phyloP scores from a whole-genome alignment of 2,888 invertebrate species.

The Euphydryas editha region DNA sequence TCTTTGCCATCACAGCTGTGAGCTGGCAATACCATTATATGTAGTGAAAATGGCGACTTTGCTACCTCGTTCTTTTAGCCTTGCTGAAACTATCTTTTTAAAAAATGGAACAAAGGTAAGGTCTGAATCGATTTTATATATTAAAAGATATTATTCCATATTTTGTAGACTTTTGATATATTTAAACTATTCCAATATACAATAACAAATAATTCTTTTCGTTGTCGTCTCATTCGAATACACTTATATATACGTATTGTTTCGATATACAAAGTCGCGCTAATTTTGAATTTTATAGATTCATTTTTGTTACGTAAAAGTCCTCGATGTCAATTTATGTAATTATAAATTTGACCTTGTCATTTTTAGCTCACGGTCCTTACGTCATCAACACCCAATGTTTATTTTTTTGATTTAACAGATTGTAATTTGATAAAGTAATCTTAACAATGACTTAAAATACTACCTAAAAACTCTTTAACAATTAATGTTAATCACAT shows the following conservation, averaged over 20 bases:
- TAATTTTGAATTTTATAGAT: constrained; percentile 38
- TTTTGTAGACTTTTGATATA: neutral
- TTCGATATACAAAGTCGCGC: constrained; percentile 27
- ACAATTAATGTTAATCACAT: too few relatives aligned
- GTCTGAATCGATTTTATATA: neutral
- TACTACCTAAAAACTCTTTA: neutral
- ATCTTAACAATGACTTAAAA: constrained; percentile 23
- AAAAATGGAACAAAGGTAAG: constrained; percentile 89
- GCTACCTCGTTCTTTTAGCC: constrained; percentile 87
- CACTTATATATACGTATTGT: constrained; percentile 16
- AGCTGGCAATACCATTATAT: constrained; percentile 13
- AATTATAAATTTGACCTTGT: constrained; percentile 77
- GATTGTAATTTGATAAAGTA: constrained; percentile 21
- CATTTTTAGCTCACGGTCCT: constrained; percentile 66
- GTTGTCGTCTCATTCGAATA: constrained; percentile 12
- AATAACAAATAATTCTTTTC: neutral
- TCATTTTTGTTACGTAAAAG: constrained; percentile 32
- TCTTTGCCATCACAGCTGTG: constrained; percentile 1
- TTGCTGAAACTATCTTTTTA: constrained; percentile 87
- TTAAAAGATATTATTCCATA: neutral
- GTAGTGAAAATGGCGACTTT: constrained; percentile 88
- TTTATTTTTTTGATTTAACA: constrained; percentile 45
- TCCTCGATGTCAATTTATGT: constrained; percentile 37
- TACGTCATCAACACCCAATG: constrained; percentile 65
- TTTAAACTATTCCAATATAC: neutral